phyloP scores from a whole-genome alignment of 2,888 invertebrate species.

The Ophioninae sp. region DNA sequence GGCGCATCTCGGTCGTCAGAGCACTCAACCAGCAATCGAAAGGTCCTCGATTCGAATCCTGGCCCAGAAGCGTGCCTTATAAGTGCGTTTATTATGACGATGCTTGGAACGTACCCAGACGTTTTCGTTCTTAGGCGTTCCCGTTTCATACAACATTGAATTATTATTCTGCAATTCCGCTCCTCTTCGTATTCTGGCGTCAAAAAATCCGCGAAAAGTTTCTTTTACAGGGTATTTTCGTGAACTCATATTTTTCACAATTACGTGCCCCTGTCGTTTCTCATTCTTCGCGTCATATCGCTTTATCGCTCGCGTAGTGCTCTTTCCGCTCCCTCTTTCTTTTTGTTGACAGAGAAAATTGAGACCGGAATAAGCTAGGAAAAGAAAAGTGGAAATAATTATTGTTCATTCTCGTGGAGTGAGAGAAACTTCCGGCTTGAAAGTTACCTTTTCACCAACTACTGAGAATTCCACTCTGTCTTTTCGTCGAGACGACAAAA shows the following conservation, averaged over 20 bases:
- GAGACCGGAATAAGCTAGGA: background rate
- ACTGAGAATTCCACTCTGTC: constrained; percentile 20
- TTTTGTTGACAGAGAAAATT: constrained; percentile 7
- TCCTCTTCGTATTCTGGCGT: background rate
- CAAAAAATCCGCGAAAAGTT: background rate
- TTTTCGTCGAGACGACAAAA: constrained; percentile 37
- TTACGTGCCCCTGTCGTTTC: background rate
- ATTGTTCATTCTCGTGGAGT: constrained; percentile 16
- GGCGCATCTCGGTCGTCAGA: too few relatives aligned
- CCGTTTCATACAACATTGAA: too few relatives aligned
- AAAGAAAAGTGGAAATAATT: constrained; percentile 32
- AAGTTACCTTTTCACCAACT: constrained; percentile 25
- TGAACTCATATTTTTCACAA: background rate
- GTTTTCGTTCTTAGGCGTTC: too few relatives aligned
- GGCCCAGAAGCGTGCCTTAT: too few relatives aligned
- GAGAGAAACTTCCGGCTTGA: constrained; percentile 43
- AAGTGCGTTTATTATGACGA: too few relatives aligned
- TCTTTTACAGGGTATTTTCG: background rate
- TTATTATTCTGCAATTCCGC: too few relatives aligned
- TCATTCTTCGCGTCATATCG: background rate
- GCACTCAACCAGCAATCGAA: too few relatives aligned
- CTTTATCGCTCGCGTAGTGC: background rate
- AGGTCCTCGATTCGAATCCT: too few relatives aligned
- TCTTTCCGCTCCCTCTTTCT: background rate
- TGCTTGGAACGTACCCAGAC: too few relatives aligned